Conservation (phyloP, 2,797 vertebrate species). For the Cynodonichthys magdalenae region DNA sequence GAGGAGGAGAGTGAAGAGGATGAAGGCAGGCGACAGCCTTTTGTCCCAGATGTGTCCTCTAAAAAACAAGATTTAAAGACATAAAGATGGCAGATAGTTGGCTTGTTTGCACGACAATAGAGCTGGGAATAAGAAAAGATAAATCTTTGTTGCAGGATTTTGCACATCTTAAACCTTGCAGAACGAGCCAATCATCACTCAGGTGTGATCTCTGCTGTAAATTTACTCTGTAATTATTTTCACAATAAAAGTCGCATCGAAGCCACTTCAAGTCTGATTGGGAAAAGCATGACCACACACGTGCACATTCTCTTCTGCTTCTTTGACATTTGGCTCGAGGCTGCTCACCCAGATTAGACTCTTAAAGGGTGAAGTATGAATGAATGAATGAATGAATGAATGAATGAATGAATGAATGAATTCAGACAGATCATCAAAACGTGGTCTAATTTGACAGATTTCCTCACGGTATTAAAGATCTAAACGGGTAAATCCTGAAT, state of each 20-base stretch:
- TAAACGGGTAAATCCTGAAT: no score
- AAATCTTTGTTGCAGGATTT: neutral
- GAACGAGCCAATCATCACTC: no score
- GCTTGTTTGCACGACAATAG: slow-evolving; percentile 3
- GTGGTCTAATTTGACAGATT: slow-evolving; percentile 40
- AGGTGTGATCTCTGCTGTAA: no score
- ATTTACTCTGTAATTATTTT: neutral
- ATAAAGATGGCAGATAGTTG: neutral
- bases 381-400: no score
- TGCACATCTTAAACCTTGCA: no score
- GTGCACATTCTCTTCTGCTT: slow-evolving; percentile 12
- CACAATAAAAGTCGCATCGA: slow-evolving; percentile 9
- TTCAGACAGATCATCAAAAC: neutral
- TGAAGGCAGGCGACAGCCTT: slow-evolving; percentile 40
- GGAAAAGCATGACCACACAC: slow-evolving; percentile 1
- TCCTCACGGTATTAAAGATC: slow-evolving; percentile 34
- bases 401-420: no score
- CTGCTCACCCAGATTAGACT: neutral
- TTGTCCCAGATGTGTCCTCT: slow-evolving; percentile 57
- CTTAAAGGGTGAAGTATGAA: no score
- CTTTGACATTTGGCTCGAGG: neutral
- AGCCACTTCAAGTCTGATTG: neutral
- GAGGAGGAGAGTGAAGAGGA: slow-evolving; percentile 40
- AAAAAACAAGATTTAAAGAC: neutral
- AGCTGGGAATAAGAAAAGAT: slow-evolving; percentile 1